Base-by-base conservation (phyloP, 2,113 vertebrate species). In the Phrynosoma platyrhinos region DNA sequence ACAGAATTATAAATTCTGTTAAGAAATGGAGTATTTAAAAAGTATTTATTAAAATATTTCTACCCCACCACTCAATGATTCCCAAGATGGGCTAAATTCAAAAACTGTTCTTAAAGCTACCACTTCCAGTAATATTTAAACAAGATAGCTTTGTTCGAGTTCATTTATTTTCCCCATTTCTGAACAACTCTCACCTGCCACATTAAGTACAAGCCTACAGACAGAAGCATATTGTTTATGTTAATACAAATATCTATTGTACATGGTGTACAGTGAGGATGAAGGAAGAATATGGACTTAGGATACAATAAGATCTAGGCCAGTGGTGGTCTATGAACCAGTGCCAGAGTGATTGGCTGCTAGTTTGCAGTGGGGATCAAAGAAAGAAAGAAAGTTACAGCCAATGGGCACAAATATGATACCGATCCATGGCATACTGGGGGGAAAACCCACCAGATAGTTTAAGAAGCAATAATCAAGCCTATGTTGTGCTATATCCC, bases 1-100 rank as follows among this genome's bases (percentile, higher is more conserved):
- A 78, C 86, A 91, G 14, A 77, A 83, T 83, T 40, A 83, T 32
- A 83, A 27, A 55, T 62, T 55, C 9, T 21, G 30, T 69, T 78
- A 40, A 83, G 42, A 76, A 69, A 32, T 83, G 53, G 47, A 47
- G 47, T 68, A 88, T 30, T 71, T 10, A 83, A 78, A 8, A 78
- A 69, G 10, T 40, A 55, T 71, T 8, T 53, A 58, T 42, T 6
- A 87, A 91, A 95, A 40, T 87, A 30, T 74, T 87, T 62, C 78
- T 74, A 62, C 25, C 53, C 4, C 78, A 40, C 68, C 68, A 91
- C 89, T 74, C 82, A 32, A 64, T 82, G 36, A 85, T 12, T 21
- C 23, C 30, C 52, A 69, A 32, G 20, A 14, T 2, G 30, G 47
- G 40, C 42, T 79, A 32, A 47, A 47, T 36, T 4, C 53, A 30